phyloP scores from a whole-genome alignment of 2,113 vertebrate genomes.

The Glaucidium brasilianum region DNA sequence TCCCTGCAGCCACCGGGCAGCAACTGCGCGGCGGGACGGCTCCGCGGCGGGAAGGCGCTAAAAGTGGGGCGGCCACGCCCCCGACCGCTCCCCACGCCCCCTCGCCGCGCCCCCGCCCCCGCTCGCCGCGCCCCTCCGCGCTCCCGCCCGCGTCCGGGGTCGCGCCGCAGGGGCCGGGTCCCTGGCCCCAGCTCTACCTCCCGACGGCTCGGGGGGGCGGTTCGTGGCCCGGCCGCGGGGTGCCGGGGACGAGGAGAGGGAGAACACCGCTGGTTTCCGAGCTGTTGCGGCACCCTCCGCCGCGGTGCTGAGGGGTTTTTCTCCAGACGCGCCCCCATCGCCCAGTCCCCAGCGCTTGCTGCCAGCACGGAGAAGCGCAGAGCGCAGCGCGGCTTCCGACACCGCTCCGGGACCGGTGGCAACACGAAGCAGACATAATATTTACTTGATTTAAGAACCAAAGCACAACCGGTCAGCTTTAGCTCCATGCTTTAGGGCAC shows the following conservation, averaged over 20 bases:
- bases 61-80: not conserved
- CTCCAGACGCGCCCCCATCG: not conserved
- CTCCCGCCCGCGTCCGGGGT: too few species aligned
- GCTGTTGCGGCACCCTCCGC: too few species aligned
- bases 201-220: not conserved
- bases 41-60: not conserved
- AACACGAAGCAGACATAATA: fast-evolving
- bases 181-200: too few species aligned
- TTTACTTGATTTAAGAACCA: not conserved
- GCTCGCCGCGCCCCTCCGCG: too few species aligned
- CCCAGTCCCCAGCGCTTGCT: not conserved
- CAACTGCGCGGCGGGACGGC: not conserved
- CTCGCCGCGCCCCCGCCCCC: too few species aligned
- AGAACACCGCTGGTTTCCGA: fast-evolving
- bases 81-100: too few species aligned
- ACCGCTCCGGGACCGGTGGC: fast-evolving
- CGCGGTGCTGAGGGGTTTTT: fast-evolving
- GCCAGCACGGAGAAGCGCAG: not conserved
- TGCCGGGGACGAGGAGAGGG: fast-evolving
- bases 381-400: not conserved
- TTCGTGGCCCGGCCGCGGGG: not conserved
- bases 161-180: not conserved
- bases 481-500: not conserved
- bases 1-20: not conserved
- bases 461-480: not conserved